Percentiles rank a stretch among this genome's conserved stretches.
phyloP scores from a whole-genome alignment of 1,140 invertebrate genomes.

The Trichomalopsis sarcophagae region DNA sequence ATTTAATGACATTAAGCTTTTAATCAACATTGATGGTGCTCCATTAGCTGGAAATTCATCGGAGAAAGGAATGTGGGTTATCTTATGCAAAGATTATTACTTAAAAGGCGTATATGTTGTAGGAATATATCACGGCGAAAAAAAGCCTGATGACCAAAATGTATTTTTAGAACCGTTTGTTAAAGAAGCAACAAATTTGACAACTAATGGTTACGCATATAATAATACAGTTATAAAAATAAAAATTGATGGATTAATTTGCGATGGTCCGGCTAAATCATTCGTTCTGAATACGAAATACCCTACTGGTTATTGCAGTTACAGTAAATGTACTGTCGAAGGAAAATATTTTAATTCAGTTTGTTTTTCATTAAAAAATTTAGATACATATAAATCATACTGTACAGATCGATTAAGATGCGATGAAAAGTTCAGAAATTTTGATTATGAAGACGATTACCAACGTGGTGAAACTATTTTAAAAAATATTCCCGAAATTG shows the following conservation, averaged over 20 bases:
- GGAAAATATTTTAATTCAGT: slow-evolving; percentile 56
- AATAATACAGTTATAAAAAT: slow-evolving; percentile 43
- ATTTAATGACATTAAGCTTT: background rate
- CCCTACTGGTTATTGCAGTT: slow-evolving; percentile 64
- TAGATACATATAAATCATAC: slow-evolving; percentile 15
- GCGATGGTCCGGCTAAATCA: slow-evolving; percentile 68
- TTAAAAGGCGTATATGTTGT: slow-evolving; percentile 54
- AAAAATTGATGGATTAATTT: slow-evolving; percentile 61
- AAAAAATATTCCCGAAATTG: too few species aligned
- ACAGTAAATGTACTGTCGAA: too few species aligned
- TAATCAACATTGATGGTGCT: too few species aligned
- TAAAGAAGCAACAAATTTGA: slow-evolving; percentile 39
- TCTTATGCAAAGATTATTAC: background rate
- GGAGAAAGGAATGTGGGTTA: background rate
- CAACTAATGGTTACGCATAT: slow-evolving; percentile 37
- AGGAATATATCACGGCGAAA: slow-evolving; percentile 53
- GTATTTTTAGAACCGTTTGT: slow-evolving; percentile 54
- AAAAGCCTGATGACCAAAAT: slow-evolving; percentile 51
- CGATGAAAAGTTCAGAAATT: slow-evolving; percentile 48
- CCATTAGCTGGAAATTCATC: background rate
- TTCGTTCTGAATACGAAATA: slow-evolving; percentile 65
- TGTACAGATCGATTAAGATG: slow-evolving; percentile 35
- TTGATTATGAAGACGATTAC: slow-evolving; percentile 36
- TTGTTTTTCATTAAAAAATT: slow-evolving; percentile 55
- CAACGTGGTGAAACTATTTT: slow-evolving; percentile 43